A percentile compares a stretch with the other conserved stretches of the same genome.
phyloP scores from a whole-genome alignment of 1,140 invertebrate genomes.

The Pachypeltis micranthus region DNA sequence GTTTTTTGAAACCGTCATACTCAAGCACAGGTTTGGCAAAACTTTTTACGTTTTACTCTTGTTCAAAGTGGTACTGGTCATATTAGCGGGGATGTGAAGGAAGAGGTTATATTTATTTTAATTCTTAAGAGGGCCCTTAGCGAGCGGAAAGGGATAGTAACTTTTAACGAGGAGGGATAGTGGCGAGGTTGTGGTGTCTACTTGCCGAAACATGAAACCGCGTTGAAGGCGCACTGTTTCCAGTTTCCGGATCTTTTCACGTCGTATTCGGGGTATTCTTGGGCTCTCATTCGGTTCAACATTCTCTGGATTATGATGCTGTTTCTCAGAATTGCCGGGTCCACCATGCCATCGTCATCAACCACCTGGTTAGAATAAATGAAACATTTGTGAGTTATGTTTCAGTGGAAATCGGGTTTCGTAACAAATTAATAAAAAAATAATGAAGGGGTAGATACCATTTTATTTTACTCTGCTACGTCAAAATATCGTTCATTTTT shows the following conservation, averaged over 20 bases:
- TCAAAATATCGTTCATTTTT: too few species aligned
- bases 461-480: too few species aligned
- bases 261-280: too few species aligned
- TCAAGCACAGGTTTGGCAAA: too few species aligned
- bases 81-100: background rate
- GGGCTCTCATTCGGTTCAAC: slow-evolving; percentile 39
- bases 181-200: slow-evolving; percentile 10
- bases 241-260: too few species aligned
- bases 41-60: slow-evolving; percentile 6
- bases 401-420: too few species aligned
- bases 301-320: slow-evolving; percentile 46
- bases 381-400: background rate
- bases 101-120: background rate
- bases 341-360: slow-evolving; percentile 40
- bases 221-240: slow-evolving; percentile 53
- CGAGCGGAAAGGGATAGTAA: background rate
- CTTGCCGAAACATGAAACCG: slow-evolving; percentile 48
- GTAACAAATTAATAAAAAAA: too few species aligned
- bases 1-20: too few species aligned
- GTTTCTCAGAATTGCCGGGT: slow-evolving; percentile 41
- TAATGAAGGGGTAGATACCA: too few species aligned
- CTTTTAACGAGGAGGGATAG: background rate
- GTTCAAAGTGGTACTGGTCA: background rate
- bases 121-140: background rate
- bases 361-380: slow-evolving; percentile 23